Percentiles rank a stretch among this genome's conserved stretches.
These are phyloP conservation scores for Therioaphis trifolii DNA, from an alignment of 2,888 invertebrate genomes.

Conservation along the genomic window DNA sequence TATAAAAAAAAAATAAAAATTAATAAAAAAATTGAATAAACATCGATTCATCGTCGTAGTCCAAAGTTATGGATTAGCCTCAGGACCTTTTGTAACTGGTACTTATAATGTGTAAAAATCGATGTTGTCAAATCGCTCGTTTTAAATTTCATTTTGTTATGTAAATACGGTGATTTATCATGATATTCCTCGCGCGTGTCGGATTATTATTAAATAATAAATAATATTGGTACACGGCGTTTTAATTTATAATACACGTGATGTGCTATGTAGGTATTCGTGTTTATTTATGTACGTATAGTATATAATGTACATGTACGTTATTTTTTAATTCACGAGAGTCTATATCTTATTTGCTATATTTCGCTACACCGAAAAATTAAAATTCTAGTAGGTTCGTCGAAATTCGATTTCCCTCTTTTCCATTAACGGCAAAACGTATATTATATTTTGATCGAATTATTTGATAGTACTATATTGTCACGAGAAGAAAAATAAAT, in stretches of 20 bases:
- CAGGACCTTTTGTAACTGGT: not conserved
- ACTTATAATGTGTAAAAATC: not conserved
- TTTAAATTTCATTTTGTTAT: not conserved
- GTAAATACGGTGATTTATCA: conserved; percentile 18
- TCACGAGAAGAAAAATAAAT: conserved; percentile 28
- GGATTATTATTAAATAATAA: not conserved
- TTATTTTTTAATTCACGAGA: not conserved
- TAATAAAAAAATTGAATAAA: conserved; percentile 1
- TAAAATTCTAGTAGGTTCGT: not conserved
- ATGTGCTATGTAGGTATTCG: no score
- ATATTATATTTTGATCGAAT: conserved; percentile 26
- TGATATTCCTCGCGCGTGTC: not conserved
- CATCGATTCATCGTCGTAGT: conserved; percentile 9
- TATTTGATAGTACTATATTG: conserved; percentile 24
- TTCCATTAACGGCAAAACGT: not conserved
- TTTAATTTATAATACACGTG: conserved; percentile 7
- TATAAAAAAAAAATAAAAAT: not conserved
- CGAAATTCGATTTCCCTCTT: not conserved
- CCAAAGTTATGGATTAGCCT: conserved; percentile 18
- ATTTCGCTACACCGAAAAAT: not conserved
- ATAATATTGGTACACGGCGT: no score
- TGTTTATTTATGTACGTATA: no score
- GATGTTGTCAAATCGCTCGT: not conserved
- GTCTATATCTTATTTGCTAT: not conserved
- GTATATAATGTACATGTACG: not conserved